Base-by-base conservation (phyloP, 92 coral and sea anemone species). In the Phenganax subtilis region DNA sequence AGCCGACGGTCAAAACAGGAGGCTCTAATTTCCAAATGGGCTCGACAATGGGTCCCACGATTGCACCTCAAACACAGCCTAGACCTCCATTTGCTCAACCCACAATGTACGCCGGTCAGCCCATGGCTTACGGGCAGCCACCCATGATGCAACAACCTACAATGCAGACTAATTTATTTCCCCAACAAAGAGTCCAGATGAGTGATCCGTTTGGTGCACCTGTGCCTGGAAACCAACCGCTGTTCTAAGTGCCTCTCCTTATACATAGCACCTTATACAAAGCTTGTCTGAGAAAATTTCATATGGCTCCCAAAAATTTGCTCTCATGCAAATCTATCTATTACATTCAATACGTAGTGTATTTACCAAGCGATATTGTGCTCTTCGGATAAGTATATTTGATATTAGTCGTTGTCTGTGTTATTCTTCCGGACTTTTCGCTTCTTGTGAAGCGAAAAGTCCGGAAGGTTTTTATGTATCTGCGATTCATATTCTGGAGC, bases 11-110 rank as follows among this genome's bases (percentile, higher is more conserved):
- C 10, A 96, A 96, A 75, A 96, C 99, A 9, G 99, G 99, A 4
- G 99, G 99, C 27, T 88, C 93, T 53, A 88, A 96, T 88, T 96
- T 97, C 93, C 99, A 96, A 68, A 84, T 87, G 57, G 72, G 90
- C 44, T 76, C 97, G 53, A 77, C 87, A 75, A 81, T 91, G 3
- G 88, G 92, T 3, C 71, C 90, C n/a, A 84, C 90, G 10, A 65
- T 86, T 51, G 59, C 89, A 20, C 77, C 88, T 1, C 85, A 6
- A 82, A 84, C 44, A 59, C 70, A 31, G 52, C 85, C 86, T 3
- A 84, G 69, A 58, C 97, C 77, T n/a, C 91, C 85, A 27, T 88
- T 85, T 52, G 80, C 82, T 29, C 91, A 90, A 61, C 85, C 92
- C 75, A 87, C 88, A 0, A 85, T 90, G 27, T 85, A 88, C 69